Base-by-base conservation (phyloP, 2,888 invertebrate genomes). In the Drosophila testacea region DNA sequence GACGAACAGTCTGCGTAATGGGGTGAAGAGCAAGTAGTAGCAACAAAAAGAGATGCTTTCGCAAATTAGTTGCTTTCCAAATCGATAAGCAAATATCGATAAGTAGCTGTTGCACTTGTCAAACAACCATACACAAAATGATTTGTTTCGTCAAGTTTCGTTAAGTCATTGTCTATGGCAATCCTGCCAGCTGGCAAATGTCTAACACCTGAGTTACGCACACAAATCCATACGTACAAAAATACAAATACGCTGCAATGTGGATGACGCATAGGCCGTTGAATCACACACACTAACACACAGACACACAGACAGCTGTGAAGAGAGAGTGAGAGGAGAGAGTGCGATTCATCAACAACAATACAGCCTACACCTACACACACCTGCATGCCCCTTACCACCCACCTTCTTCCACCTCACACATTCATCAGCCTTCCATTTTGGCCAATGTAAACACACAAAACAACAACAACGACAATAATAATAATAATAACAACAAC, bases 401-500 rank as follows among this genome's bases (percentile, higher is more conserved):
- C 27, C 30, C 42, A 32, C 32, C 42, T 32, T 39, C 47, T 46
- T 11, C 38, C 56, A 30, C 36, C 13, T 47, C 46, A 16, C 72
- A 74, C 74, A 78, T 34, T 57, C 69, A 78, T 73, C 74, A 63
- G 52, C 54, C 44, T 69, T 54, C 62, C 65, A 79, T 79, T 77
- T 77, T 75, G 79, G 65, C 76, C 70, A 77, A 75, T 73, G 78
- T 75, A 75, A 77, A 77, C 78, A 75, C 57, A 62, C n/a, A 28
- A 28, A 48, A 66, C 27, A 60, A 13, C 38, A 65, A 39, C 51
- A 34, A 16, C 32, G 55, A 59, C 50, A 52, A 59, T 36, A 68
- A 42, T 48, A 64, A 42, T 48, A 64, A 44, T 6, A 73, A 42
- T 9, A 69, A 27, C 11, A 38, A 54, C 38, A 73, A 78, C 59